A percentile compares a stretch with the other conserved stretches of the same genome.
Evolutionary conservation across 2,888 invertebrate species (phyloP).

Genomic region (Villa cingulata): DNA sequence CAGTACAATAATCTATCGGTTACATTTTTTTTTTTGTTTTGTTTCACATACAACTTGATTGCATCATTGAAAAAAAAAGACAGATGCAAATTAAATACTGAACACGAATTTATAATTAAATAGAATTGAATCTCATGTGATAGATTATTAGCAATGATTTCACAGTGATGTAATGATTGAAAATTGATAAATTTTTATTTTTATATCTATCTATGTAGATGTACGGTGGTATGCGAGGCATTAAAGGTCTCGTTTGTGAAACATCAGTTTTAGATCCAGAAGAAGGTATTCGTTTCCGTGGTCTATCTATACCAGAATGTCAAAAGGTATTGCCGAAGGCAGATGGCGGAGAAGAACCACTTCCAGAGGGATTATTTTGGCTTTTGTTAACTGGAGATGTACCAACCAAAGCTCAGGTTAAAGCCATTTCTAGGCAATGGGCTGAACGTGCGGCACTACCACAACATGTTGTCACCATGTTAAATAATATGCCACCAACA

Average conservation of each 20-base stretch:
- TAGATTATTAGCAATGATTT: no score
- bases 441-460: conserved; percentile 57
- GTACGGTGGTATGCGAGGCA: conserved; percentile 91
- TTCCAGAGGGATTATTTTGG: conserved; percentile 94
- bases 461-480: conserved; percentile 64
- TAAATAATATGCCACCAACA: conserved; percentile 66
- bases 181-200: no score
- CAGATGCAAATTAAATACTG: no score
- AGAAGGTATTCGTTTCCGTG: conserved; percentile 87
- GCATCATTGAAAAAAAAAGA: no score
- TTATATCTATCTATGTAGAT: no score
- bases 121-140: no score
- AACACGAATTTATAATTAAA: no score
- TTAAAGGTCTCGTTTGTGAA: conserved; percentile 82
- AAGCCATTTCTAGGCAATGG: conserved; percentile 61
- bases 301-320: conserved; percentile 83
- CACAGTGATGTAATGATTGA: no score
- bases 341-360: conserved; percentile 61
- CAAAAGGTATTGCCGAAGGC: conserved; percentile 77
- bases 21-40: no score
- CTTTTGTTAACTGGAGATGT: conserved; percentile 78
- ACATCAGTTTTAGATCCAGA: conserved; percentile 87
- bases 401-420: conserved; percentile 66
- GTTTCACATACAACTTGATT: no score
- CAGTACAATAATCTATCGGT: no score